Evolutionary conservation across 2,888 invertebrate species (phyloP), one percentile per base, ranked within the genome.

Genomic region (Drosophila antonietae): DNA sequence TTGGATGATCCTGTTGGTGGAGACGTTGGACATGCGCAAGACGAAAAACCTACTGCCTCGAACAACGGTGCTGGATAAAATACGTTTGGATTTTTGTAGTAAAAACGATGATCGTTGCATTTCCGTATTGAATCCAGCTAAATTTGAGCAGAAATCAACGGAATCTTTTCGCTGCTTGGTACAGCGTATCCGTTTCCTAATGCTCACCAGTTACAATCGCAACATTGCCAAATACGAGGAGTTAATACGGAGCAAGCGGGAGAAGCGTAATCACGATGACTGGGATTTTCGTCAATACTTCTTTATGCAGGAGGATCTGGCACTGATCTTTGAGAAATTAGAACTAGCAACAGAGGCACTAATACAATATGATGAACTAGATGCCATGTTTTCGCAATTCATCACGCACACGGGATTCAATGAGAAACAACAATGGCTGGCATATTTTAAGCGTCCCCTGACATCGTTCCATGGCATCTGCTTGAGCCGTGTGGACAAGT

Each of bases 271-370:
- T 93, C 97, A 98, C 90, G 94, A 95, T 0, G 97, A 96, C 35
- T 99, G 99, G 99, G 97, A 97, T 92, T 99, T 98, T 93, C 97
- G 97, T 92, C 96, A 96, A 92, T 99, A 98, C 93, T 99, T 99
- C 94, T 95, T 97, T 82, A 94, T 98, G 81, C 94, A 98, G 96
- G 98, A 99, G 94, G 98, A 99, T 93, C 94, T 99, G 82, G 98
- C 98, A 68, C 97, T 98, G 93, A 97, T 98, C 77, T 94, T 98
- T 88, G 97, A 98, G 94, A 98, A 98, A 96, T 93, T 99, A 78
- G 97, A 97, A 66, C 94, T 99, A 76, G 96, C 97, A 90, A 98
- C 98, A 80, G 98, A 99, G 93, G 97, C 98, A 15, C 93, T 99
- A 80, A 97, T 99, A 63, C 99, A 99, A 91, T 99, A 98, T 92